A percentile compares a stretch with the other conserved stretches of the same genome.
Conservation (phyloP, 1,140 invertebrate species). For the Drosophila orena region DNA sequence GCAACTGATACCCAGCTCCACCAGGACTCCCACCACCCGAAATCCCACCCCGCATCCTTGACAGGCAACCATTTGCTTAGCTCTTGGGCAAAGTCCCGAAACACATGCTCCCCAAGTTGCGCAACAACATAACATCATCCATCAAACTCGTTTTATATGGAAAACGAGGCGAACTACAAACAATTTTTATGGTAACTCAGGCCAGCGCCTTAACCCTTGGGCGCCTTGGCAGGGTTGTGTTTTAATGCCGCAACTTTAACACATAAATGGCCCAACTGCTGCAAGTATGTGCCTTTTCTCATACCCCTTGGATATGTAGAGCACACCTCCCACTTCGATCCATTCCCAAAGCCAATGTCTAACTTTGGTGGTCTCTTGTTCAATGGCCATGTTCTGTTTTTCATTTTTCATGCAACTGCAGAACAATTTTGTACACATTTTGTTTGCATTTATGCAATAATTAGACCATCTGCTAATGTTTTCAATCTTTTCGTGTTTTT, state of each 20-base stretch:
- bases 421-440: constrained; percentile 44
- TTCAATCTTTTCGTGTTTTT: no score
- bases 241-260: constrained; percentile 72
- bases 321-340: constrained; percentile 3
- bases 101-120: constrained; percentile 79
- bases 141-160: constrained; percentile 81
- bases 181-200: constrained; percentile 59
- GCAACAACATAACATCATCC: constrained; percentile 77
- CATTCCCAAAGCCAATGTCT: constrained; percentile 22
- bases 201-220: constrained; percentile 59
- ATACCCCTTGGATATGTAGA: not conserved
- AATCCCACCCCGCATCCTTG: constrained; percentile 9
- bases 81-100: constrained; percentile 65
- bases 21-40: not conserved
- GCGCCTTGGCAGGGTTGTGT: constrained; percentile 31
- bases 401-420: constrained; percentile 17
- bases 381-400: constrained; percentile 55
- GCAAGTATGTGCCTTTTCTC: constrained; percentile 15
- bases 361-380: constrained; percentile 29
- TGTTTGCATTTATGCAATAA: constrained; percentile 21
- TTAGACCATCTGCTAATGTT: no score
- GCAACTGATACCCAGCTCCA: constrained; percentile 11
- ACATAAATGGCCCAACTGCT: constrained; percentile 45
- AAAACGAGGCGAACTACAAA: constrained; percentile 63
- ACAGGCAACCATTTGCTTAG: constrained; percentile 49